phyloP scores from a whole-genome alignment of 2,888 invertebrate genomes.

The Acanthococcus lagerstroemiae region DNA sequence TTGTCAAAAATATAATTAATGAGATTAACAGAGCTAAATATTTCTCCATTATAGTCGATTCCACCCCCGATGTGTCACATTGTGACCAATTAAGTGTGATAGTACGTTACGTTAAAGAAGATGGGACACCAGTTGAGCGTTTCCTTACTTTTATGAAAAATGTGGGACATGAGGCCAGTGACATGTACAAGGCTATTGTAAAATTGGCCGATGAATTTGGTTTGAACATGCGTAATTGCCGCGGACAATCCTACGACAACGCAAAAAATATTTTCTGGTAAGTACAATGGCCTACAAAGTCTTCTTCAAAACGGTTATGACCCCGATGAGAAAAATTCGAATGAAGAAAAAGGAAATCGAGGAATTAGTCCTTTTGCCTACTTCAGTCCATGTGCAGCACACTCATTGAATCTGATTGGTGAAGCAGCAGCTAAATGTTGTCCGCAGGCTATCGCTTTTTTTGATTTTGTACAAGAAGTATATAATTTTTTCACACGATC shows the following conservation, averaged over 20 bases:
- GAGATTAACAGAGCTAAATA: conserved; percentile 15
- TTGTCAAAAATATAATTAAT: conserved; percentile 5
- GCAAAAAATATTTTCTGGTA: conserved; percentile 35
- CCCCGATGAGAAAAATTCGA: not conserved
- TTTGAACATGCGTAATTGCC: conserved; percentile 1
- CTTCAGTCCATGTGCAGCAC: conserved; percentile 18
- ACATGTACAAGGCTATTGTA: conserved; percentile 1
- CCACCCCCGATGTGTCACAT: conserved; percentile 13
- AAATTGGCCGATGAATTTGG: not conserved
- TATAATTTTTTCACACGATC: conserved; percentile 15
- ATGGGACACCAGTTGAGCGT: conserved; percentile 4
- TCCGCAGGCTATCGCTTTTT: conserved; percentile 5
- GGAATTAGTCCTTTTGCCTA: conserved; percentile 34
- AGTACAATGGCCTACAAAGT: not conserved
- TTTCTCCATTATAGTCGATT: conserved; percentile 25
- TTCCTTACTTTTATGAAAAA: conserved; percentile 18
- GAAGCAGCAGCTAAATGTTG: conserved; percentile 13
- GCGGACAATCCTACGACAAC: conserved; percentile 36
- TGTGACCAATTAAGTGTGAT: conserved; percentile 17
- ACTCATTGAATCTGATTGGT: conserved; percentile 18
- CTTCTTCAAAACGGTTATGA: not conserved
- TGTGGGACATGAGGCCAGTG: not conserved
- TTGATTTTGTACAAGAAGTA: conserved; percentile 10
- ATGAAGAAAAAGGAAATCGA: conserved; percentile 29
- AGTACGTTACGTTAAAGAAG: conserved; percentile 8